A percentile compares a stretch with the other conserved stretches of the same genome.
phyloP scores from a whole-genome alignment of 2,888 invertebrate genomes.

The Chrysolina americana region DNA sequence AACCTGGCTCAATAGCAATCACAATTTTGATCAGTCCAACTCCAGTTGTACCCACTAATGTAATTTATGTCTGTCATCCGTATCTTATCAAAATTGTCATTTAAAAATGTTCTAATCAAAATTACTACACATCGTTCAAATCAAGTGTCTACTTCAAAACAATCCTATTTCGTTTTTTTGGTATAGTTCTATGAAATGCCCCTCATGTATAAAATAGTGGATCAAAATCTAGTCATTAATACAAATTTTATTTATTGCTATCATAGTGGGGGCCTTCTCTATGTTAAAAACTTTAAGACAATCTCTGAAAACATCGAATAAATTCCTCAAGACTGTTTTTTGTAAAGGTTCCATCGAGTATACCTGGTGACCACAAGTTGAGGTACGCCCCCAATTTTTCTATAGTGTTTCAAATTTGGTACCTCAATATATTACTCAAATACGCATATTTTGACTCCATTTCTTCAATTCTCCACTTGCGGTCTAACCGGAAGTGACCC shows the following conservation, averaged over 20 bases:
- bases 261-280: constrained; percentile 64
- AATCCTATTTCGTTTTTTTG: constrained; percentile 46
- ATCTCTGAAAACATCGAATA: background rate
- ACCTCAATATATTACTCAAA: no score
- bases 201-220: constrained; percentile 56
- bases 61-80: constrained; percentile 40
- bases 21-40: constrained; percentile 33
- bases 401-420: no score
- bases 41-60: constrained; percentile 36
- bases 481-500: no score
- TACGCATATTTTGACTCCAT: no score
- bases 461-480: no score
- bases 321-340: no score
- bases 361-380: no score
- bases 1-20: background rate
- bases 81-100: constrained; percentile 53
- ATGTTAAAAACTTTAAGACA: constrained; percentile 21
- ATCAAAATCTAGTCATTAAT: constrained; percentile 54
- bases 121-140: constrained; percentile 48
- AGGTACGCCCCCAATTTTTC: no score
- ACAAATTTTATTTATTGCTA: constrained; percentile 64
- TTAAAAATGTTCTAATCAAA: constrained; percentile 54
- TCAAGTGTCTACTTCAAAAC: constrained; percentile 40
- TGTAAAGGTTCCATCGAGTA: no score
- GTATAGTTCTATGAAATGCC: constrained; percentile 50